Evolutionary conservation across 2,113 vertebrate genomes (phyloP).

Genomic region (Tachysurus fulvidraco): DNA sequence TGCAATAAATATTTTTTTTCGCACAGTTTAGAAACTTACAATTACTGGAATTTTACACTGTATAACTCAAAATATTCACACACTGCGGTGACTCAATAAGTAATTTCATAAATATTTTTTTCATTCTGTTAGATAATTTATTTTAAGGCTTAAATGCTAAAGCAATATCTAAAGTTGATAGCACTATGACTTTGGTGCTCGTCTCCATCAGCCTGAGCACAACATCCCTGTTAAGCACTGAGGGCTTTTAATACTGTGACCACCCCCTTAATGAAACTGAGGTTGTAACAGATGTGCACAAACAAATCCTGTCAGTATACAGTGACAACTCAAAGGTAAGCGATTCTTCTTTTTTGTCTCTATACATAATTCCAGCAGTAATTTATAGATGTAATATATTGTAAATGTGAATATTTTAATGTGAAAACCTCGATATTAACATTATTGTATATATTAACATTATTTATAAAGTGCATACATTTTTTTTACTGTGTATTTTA

Average conservation of each 20-base stretch:
- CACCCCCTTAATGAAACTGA: slow-evolving; percentile 39
- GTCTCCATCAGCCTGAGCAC: not conserved
- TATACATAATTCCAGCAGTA: not conserved
- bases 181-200: not conserved
- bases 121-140: not conserved
- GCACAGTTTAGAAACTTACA: not conserved
- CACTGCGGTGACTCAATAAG: not conserved
- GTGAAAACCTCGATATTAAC: not conserved
- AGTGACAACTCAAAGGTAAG: slow-evolving; percentile 55
- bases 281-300: slow-evolving; percentile 32
- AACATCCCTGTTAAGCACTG: not conserved
- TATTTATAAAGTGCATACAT: not conserved
- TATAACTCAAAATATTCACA: not conserved
- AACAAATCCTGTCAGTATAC: slow-evolving; percentile 22
- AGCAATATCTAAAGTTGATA: not conserved
- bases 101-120: not conserved
- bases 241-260: slow-evolving; percentile 21
- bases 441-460: not conserved
- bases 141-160: not conserved
- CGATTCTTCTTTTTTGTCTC: not conserved
- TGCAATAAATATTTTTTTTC: not conserved
- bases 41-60: not conserved
- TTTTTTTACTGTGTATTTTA: not conserved
- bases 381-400: not conserved
- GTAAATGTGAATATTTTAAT: not conserved